Evolutionary conservation across 2,113 vertebrate species (phyloP).

Genomic region (Pseudolaguvia tuberculata): DNA sequence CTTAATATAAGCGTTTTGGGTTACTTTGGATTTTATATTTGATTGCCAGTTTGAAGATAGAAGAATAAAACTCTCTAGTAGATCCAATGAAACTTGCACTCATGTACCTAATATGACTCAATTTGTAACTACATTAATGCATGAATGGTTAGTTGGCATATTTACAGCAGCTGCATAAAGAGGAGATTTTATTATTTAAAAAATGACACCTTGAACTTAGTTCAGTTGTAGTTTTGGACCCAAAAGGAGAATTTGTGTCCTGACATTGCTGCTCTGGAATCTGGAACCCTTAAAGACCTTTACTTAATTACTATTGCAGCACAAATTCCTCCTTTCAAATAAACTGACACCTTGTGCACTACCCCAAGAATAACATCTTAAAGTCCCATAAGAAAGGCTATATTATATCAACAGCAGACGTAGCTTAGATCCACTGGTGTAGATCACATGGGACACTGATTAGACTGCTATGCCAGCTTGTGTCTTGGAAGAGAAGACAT

Average conservation of each 20-base stretch:
- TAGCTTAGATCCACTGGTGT: background rate
- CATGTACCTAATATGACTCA: too few species aligned
- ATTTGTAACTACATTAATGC: background rate
- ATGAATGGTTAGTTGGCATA: background rate
- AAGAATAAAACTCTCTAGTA: background rate
- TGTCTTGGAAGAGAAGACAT: conserved; percentile 32
- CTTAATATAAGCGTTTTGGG: background rate
- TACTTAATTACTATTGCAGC: conserved; percentile 35
- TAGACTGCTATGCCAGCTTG: conserved; percentile 18
- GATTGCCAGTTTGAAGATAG: too few species aligned
- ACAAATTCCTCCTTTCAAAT: conserved; percentile 6
- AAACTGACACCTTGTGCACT: conserved; percentile 21
- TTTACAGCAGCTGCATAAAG: background rate
- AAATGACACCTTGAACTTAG: background rate
- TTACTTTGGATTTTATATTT: background rate
- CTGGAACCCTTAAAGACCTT: conserved; percentile 26
- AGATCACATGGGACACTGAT: conserved; percentile 35
- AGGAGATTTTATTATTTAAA: background rate
- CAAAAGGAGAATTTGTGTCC: conserved; percentile 17
- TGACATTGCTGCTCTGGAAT: conserved; percentile 15
- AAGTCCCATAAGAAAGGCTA: conserved; percentile 34
- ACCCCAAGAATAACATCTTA: conserved; percentile 31
- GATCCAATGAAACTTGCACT: background rate
- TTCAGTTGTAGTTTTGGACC: background rate
- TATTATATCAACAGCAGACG: conserved; percentile 20